Evolutionary conservation across 2,113 vertebrate species (phyloP).

Genomic region (Ictidomys tridecemlineatus): DNA sequence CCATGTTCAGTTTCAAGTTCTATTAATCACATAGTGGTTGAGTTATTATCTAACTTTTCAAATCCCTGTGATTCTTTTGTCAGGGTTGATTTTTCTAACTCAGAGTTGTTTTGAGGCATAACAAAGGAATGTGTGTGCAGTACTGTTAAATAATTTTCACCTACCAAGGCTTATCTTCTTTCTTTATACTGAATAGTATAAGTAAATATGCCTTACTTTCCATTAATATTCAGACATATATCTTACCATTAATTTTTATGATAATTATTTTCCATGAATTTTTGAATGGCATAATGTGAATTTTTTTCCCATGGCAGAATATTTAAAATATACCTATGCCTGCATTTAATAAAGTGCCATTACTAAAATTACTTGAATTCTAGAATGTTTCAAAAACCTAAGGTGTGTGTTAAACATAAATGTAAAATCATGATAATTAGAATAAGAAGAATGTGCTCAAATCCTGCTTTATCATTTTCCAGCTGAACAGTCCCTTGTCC

Average conservation of each 20-base stretch:
- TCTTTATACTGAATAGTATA: background rate
- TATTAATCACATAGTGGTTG: background rate
- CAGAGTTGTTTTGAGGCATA: background rate
- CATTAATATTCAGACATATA: background rate
- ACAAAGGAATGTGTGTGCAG: background rate
- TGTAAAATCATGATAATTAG: background rate
- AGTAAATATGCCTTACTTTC: background rate
- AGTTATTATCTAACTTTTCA: background rate
- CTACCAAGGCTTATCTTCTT: background rate
- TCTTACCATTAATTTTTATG: background rate
- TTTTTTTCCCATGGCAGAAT: background rate
- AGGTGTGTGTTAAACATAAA: background rate
- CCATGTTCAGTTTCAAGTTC: background rate
- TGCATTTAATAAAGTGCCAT: background rate
- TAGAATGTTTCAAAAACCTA: background rate
- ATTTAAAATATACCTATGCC: background rate
- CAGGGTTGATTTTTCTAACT: background rate
- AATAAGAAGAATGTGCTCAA: background rate
- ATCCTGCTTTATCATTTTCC: background rate
- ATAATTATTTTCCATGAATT: too few relatives aligned
- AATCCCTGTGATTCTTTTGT: background rate
- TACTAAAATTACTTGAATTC: background rate
- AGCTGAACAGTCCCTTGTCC: background rate
- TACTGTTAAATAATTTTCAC: background rate
- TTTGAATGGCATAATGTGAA: background rate